Percentiles rank a stretch among this genome's conserved stretches.
These are phyloP conservation scores for Plemyria rubiginata DNA, from an alignment of 2,888 invertebrate species.

Conservation along the genomic window DNA sequence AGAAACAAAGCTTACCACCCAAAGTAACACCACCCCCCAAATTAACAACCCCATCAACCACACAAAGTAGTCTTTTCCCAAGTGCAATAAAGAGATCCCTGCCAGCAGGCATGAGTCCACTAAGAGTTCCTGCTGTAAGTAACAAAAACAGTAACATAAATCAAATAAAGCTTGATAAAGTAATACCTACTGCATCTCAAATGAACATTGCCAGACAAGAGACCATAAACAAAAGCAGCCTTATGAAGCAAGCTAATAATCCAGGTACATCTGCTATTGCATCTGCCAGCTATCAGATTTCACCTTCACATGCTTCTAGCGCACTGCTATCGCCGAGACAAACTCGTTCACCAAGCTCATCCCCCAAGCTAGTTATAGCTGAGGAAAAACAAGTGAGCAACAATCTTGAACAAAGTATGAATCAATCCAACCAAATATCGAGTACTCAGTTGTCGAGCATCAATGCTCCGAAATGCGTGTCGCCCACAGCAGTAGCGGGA, in stretches of 20 bases:
- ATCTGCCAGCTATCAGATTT: constrained; percentile 61
- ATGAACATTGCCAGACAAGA: constrained; percentile 61
- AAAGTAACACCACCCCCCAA: constrained; percentile 59
- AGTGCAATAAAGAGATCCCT: constrained; percentile 61
- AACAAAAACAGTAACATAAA: constrained; percentile 53
- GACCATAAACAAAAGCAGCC: constrained; percentile 56
- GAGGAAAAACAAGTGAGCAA: constrained; percentile 75
- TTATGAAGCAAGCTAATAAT: constrained; percentile 55
- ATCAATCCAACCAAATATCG: constrained; percentile 75
- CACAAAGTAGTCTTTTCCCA: constrained; percentile 66
- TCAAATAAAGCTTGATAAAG: constrained; percentile 71
- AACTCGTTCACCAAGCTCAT: constrained; percentile 81
- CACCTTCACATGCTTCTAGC: constrained; percentile 56
- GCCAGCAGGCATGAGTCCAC: constrained; percentile 54
- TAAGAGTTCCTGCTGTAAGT: constrained; percentile 62
- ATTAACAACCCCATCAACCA: constrained; percentile 45
- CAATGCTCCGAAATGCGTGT: constrained; percentile 62
- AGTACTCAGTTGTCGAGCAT: constrained; percentile 70
- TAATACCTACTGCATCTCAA: constrained; percentile 51
- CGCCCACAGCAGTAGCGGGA: constrained; percentile 63
- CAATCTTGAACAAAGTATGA: constrained; percentile 62
- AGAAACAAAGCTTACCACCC: constrained; percentile 73
- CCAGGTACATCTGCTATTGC: constrained; percentile 53
- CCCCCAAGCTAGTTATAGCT: constrained; percentile 80
- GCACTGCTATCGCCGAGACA: constrained; percentile 75